Evolutionary conservation across 2,888 invertebrate genomes (phyloP).

Genomic region (Congeria kusceri): DNA sequence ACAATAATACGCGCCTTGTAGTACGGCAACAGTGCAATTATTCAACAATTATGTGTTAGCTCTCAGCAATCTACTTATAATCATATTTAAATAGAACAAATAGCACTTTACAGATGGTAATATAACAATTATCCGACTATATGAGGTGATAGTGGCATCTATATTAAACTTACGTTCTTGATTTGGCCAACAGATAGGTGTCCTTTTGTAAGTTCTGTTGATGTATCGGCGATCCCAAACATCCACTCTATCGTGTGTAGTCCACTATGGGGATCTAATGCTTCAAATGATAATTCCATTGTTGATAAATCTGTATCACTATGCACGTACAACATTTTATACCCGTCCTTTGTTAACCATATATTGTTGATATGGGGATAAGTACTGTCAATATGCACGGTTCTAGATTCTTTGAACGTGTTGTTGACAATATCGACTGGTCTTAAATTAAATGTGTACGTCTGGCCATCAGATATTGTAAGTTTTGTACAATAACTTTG

Average conservation of each 20-base stretch:
- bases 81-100: not conserved
- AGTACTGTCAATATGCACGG: slow-evolving; percentile 60
- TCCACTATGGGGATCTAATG: slow-evolving; percentile 71
- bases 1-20: not conserved
- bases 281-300: slow-evolving; percentile 64
- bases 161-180: not conserved
- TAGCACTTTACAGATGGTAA: too few species aligned
- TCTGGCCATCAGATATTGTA: slow-evolving; percentile 52
- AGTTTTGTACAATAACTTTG: slow-evolving; percentile 43
- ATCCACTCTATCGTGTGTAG: slow-evolving; percentile 60
- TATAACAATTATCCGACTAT: too few species aligned
- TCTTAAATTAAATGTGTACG: slow-evolving; percentile 46
- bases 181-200: not conserved
- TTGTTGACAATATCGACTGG: slow-evolving; percentile 63
- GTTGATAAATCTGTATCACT: slow-evolving; percentile 61
- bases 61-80: not conserved
- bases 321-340: slow-evolving; percentile 57
- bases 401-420: slow-evolving; percentile 40
- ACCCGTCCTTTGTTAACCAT: slow-evolving; percentile 57
- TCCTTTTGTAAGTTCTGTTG: slow-evolving; percentile 10
- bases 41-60: too few species aligned
- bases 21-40: too few species aligned
- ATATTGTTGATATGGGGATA: slow-evolving; percentile 63
- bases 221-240: slow-evolving; percentile 48
- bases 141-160: not conserved